Base-by-base conservation (phyloP, 2,888 invertebrate species). In the Aporophyla nigra region DNA sequence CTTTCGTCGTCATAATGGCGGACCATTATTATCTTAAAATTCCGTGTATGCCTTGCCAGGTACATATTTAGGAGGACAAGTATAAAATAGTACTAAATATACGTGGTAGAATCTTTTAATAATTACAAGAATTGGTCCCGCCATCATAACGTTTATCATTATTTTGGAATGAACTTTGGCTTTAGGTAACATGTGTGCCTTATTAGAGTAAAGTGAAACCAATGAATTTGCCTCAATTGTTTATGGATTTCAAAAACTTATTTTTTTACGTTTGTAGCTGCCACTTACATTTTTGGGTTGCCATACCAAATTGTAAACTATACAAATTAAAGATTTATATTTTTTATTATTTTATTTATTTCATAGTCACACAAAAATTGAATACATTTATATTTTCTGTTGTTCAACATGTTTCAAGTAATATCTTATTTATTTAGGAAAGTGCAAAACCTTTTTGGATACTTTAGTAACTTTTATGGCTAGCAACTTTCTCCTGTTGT, bases 341-440 rank as follows among this genome's bases (percentile, higher is more conserved):
- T 87, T 33, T 90, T 90, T 92, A 88, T 88, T 90, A 90, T 83
- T 89, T 89, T 92, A 91, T 94, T 95, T 93, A 93, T 92, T 94
- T 78, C 88, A 91, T 90, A 93, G 92, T 93, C 95, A 95, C 95
- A 95, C 95, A 95, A 91, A 90, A 91, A 92, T 91, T 87, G 87
- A 89, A 90, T 94, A 95, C 94, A 94, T 89, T 91, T 91, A 91
- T 83, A 83, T 88, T 88, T 91, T 90, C 89, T 90, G 82, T 85
- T 84, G 87, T 93, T 92, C 93, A 95, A 95, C 94, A 95, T 94
- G 93, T 94, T 94, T 93, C 85, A 92, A 92, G 76, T 71, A 71
- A 74, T 75, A 75, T 71, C 75, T 72, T 77, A 80, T 74, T 87
- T 84, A 81, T 86, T 88, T 86, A 76, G 71, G 80, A 85, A 86